These are phyloP conservation scores for Corbicula japonica DNA, from an alignment of 2,888 invertebrate genomes.

Conservation along the genomic window DNA sequence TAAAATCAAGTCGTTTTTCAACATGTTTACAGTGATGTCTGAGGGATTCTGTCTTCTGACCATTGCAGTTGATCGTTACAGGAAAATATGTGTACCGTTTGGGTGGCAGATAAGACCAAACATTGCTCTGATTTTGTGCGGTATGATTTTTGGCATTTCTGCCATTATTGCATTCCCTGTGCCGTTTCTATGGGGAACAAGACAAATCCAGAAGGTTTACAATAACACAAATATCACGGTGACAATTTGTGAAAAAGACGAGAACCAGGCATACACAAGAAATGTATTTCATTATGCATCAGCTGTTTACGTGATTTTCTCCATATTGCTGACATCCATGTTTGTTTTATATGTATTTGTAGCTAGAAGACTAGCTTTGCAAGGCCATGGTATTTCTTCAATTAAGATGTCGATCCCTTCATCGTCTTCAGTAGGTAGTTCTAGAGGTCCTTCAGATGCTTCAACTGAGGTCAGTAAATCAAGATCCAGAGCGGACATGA, in stretches of 20 bases:
- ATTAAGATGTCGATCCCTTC: no score
- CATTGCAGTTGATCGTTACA: conserved; percentile 32
- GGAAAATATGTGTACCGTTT: conserved; percentile 31
- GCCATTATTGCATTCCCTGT: conserved; percentile 27
- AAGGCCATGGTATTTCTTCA: background rate
- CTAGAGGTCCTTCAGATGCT: no score
- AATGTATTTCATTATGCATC: conserved; percentile 20
- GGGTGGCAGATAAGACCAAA: conserved; percentile 24
- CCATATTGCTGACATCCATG: conserved; percentile 11
- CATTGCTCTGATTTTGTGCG: conserved; percentile 13
- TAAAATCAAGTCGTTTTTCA: conserved; percentile 45
- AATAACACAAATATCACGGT: conserved; percentile 17
- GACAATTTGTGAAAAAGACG: conserved; percentile 45
- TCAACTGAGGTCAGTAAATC: no score
- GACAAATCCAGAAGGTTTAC: background rate
- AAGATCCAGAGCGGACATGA: no score
- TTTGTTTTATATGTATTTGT: conserved; percentile 30
- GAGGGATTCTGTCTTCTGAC: conserved; percentile 24
- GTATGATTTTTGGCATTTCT: conserved; percentile 3
- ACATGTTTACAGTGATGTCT: conserved; percentile 35
- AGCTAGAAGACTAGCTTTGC: background rate
- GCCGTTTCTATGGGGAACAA: conserved; percentile 29
- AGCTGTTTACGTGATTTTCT: background rate
- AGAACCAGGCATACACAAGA: conserved; percentile 3
- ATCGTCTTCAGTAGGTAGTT: no score